Evolutionary conservation across 30 jellyfish, hydroid and myxozoan species (phyloP), one percentile per base, ranked within the genome.

Genomic region (Catostylus mosaicus): DNA sequence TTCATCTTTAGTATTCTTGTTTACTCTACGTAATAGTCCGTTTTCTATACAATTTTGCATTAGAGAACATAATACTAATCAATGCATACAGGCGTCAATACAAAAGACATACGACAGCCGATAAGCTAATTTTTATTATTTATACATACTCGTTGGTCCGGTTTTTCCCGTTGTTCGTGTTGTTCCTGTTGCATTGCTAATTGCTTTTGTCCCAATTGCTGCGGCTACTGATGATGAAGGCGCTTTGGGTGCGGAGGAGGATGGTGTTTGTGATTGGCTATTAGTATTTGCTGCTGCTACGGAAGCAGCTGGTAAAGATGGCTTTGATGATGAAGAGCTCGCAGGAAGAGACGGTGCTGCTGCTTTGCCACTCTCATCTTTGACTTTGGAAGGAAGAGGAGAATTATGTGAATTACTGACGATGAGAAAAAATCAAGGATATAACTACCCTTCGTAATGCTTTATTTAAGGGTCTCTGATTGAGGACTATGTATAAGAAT

Each of bases 171-270:
- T 57, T 6, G 88, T 73, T 45, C 56, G 64, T 36, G 71, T 48
- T 24, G 78, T 29, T 35, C 75, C 62, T 59, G 95, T 73, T 32
- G 71, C 67, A 36, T 85, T 85, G 95, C 95, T 85, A 85, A 89
- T 52, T 85, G 95, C 95, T 85, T 45, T 67, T 86, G 96, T 86
- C 67, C 87, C 96, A 38, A 87, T 8, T 3, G 71, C 23, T 1
- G 71, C 11, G 20, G 4, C 6, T 18, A 27, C 71, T 1, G 71
- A 27, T 18, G 71, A 6, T 18, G 19, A 18, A 22, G 20, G 36
- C 16, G 12, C 56, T 6, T 8, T 16, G 16, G 56, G 16, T 16
- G 56, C 56, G 8, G 56, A 8, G 9, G 36, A 3, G 18, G 71
- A 8, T 59, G 71, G 37, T 18, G 71, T 3, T 18, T 7, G 20